Evolutionary conservation across 2,888 invertebrate species (phyloP).

Genomic region (Tetragonula carbonaria): DNA sequence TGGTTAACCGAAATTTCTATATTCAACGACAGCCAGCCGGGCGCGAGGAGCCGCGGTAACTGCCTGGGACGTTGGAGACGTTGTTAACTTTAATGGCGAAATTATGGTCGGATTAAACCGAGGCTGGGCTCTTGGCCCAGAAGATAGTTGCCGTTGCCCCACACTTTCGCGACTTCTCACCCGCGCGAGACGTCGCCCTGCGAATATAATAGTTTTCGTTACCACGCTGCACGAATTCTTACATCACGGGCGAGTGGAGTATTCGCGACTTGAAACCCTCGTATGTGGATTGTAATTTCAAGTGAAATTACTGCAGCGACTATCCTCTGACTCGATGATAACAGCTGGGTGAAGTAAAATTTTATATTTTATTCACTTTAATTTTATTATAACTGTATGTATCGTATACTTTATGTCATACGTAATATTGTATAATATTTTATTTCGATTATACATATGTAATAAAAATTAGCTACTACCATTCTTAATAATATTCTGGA

Average conservation of each 20-base stretch:
- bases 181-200: background rate
- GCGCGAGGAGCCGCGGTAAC: conserved; percentile 16
- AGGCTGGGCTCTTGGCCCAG: background rate
- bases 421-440: too few relatives aligned
- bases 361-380: too few relatives aligned
- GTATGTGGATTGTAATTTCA: too few relatives aligned
- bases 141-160: conserved; percentile 8
- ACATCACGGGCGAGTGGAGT: background rate
- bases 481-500: too few relatives aligned
- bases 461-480: too few relatives aligned
- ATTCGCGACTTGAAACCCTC: background rate
- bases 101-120: conserved; percentile 60
- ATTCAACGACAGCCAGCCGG: conserved; percentile 51
- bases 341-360: too few relatives aligned
- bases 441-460: too few relatives aligned
- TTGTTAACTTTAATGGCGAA: conserved; percentile 64
- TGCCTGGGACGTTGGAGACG: conserved; percentile 39
- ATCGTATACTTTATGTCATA: too few relatives aligned
- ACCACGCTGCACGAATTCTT: background rate
- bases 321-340: too few relatives aligned
- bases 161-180: conserved; percentile 39
- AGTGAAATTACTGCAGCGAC: too few relatives aligned
- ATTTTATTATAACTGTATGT: too few relatives aligned
- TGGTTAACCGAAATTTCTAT: conserved; percentile 65
- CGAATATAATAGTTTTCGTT: background rate